These are phyloP conservation scores for Centropus bengalensis DNA, from an alignment of 2,113 vertebrate species.

Conservation along the genomic window DNA sequence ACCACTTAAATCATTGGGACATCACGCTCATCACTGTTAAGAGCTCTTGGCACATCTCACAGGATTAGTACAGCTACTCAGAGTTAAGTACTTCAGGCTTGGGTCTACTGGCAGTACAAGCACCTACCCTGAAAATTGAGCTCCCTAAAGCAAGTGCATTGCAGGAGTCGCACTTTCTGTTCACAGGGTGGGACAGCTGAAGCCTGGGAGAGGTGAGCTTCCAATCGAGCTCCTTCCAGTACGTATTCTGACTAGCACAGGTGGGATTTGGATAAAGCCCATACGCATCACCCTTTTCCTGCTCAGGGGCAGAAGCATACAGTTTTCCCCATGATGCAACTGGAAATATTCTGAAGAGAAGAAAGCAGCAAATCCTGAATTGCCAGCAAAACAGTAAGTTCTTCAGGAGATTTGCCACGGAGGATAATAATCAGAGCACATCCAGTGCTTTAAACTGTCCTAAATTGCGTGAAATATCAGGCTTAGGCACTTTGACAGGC, in stretches of 20 bases:
- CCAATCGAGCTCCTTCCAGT: neutral
- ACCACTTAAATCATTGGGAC: neutral
- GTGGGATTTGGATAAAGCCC: neutral
- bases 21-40: neutral
- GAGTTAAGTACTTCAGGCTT: neutral
- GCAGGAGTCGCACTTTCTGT: neutral
- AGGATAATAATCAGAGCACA: neutral
- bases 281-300: neutral
- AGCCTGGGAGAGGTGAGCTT: neutral
- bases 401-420: neutral
- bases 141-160: neutral
- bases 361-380: neutral
- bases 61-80: conserved; percentile 2
- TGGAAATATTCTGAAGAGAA: neutral
- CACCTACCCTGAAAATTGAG: neutral
- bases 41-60: conserved; percentile 5
- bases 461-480: neutral
- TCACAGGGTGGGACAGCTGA: neutral
- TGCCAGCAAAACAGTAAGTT: neutral
- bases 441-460: neutral
- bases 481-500: conserved; percentile 28
- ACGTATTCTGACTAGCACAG: neutral
- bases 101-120: neutral
- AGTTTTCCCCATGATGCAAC: neutral
- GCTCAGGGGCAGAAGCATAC: neutral